Percentiles rank a stretch among this genome's conserved stretches.
phyloP scores from a whole-genome alignment of 2,797 vertebrate species.

The Clarias laeviceps region DNA sequence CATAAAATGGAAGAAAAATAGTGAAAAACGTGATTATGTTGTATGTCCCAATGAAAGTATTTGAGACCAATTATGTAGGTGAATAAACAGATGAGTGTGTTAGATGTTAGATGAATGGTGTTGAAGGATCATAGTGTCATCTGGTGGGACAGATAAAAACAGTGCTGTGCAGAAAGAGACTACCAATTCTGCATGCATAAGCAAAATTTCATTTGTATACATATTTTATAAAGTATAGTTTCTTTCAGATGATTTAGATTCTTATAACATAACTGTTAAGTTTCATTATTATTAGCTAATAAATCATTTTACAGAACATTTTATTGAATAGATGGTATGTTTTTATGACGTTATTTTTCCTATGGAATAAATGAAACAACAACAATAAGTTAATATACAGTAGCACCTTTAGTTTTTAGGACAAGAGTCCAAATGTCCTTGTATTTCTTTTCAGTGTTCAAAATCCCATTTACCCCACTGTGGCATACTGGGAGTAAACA shows the following conservation, averaged over 20 bases:
- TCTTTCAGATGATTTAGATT: neutral
- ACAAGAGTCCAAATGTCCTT: conserved; percentile 54
- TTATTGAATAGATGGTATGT: neutral
- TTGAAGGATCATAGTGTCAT: neutral
- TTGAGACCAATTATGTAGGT: neutral
- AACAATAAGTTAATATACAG: conserved; percentile 55
- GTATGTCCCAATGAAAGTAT: neutral
- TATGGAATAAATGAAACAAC: neutral
- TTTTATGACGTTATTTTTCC: neutral
- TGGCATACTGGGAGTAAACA: conserved; percentile 10
- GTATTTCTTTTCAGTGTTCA: neutral
- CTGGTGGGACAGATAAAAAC: neutral
- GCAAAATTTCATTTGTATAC: neutral
- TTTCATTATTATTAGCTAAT: too few relatives aligned
- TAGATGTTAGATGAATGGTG: neutral
- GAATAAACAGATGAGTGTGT: neutral
- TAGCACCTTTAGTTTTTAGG: conserved; percentile 56
- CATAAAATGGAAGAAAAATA: neutral
- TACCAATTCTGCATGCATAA: neutral
- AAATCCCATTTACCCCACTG: neutral
- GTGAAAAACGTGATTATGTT: neutral
- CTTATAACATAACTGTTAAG: neutral
- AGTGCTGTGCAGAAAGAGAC: neutral
- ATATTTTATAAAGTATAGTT: neutral
- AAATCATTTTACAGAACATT: neutral